Conservation (phyloP, 2,113 vertebrate species). For the Aspiorhynchus laticeps region DNA sequence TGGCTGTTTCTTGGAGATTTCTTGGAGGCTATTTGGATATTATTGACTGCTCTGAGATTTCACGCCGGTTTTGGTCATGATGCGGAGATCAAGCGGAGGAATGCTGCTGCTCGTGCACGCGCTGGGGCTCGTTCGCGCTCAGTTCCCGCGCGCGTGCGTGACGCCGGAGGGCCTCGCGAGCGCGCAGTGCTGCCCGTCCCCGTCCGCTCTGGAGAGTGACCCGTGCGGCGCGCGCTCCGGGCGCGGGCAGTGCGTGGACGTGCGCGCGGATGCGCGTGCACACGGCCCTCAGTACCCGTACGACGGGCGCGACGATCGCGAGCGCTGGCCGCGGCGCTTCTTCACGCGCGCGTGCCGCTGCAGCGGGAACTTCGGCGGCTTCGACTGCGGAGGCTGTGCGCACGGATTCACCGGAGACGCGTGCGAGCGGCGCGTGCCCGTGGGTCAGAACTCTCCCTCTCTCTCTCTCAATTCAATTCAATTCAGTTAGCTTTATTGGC, state of each 20-base stretch:
- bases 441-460: constrained; percentile 75
- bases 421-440: constrained; percentile 78
- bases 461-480: no score
- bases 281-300: constrained; percentile 92
- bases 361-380: constrained; percentile 86
- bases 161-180: constrained; percentile 77
- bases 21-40: not conserved
- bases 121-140: constrained; percentile 65
- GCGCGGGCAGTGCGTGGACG: constrained; percentile 81
- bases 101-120: constrained; percentile 60
- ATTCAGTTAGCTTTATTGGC: no score
- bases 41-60: not conserved
- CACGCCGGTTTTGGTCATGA: not conserved
- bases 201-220: constrained; percentile 75
- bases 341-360: constrained; percentile 91
- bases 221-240: constrained; percentile 81
- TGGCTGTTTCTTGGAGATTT: not conserved
- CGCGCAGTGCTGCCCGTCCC: constrained; percentile 88
- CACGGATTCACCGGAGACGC: constrained; percentile 83
- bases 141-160: constrained; percentile 89
- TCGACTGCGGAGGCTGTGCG: constrained; percentile 85
- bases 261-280: constrained; percentile 77
- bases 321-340: constrained; percentile 88
- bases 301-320: constrained; percentile 89
- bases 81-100: constrained; percentile 56